A percentile compares a stretch with the other conserved stretches of the same genome.
phyloP scores from a whole-genome alignment of 1,140 invertebrate genomes.

The Coboldia fuscipes region DNA sequence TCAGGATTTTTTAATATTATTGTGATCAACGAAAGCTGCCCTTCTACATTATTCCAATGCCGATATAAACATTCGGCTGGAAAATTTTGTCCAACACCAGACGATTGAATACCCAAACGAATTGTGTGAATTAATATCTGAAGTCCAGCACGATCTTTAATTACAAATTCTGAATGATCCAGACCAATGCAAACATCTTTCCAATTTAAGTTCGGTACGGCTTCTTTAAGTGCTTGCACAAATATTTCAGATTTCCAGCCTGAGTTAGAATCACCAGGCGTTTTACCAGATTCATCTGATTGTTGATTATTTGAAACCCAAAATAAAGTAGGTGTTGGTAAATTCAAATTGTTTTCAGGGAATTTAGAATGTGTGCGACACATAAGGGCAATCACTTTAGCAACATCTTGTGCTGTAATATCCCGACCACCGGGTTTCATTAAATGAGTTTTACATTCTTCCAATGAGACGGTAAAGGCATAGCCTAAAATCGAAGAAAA shows the following conservation, averaged over 20 bases:
- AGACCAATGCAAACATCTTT: slow-evolving; percentile 77
- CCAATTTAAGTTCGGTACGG: slow-evolving; percentile 72
- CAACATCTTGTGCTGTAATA: slow-evolving; percentile 56
- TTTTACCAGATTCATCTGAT: slow-evolving; percentile 11
- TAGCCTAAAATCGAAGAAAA: slow-evolving; percentile 27
- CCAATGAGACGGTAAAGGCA: slow-evolving; percentile 61
- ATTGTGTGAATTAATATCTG: slow-evolving; percentile 61
- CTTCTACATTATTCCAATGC: slow-evolving; percentile 81
- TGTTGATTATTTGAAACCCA: slow-evolving; percentile 21
- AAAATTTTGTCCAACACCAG: slow-evolving; percentile 52
- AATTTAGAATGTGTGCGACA: slow-evolving; percentile 53
- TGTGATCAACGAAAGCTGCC: slow-evolving; percentile 72
- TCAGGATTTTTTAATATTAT: slow-evolving; percentile 78
- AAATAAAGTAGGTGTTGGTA: slow-evolving; percentile 37
- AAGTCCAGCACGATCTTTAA: slow-evolving; percentile 70
- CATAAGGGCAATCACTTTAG: slow-evolving; percentile 72
- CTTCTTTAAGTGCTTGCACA: slow-evolving; percentile 72
- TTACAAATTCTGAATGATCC: slow-evolving; percentile 73
- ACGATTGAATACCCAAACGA: slow-evolving; percentile 50
- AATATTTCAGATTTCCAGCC: slow-evolving; percentile 89
- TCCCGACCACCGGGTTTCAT: slow-evolving; percentile 51
- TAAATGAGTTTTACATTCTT: slow-evolving; percentile 72
- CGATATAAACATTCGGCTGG: slow-evolving; percentile 77
- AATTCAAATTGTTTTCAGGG: slow-evolving; percentile 36
- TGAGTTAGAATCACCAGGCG: slow-evolving; percentile 10